Conservation (phyloP, 1,140 invertebrate species). For the Zaprionus kolodkinae region DNA sequence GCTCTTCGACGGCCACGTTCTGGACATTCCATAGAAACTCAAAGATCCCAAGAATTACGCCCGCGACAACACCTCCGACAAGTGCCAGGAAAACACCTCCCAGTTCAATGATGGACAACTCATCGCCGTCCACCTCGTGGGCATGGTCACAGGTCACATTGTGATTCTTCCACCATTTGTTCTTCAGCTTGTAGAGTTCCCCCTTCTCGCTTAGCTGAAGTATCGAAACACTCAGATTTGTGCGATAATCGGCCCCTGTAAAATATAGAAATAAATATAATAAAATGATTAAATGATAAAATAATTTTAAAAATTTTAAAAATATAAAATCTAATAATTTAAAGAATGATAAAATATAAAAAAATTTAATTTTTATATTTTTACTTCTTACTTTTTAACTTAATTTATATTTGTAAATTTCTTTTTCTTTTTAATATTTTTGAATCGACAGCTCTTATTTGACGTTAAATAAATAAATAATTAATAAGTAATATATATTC, state of each 20-base stretch:
- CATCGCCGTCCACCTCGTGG: conserved; percentile 81
- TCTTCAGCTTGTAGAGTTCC: conserved; percentile 90
- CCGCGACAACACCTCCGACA: conserved; percentile 87
- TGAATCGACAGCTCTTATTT: too few species aligned
- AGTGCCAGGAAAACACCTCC: conserved; percentile 91
- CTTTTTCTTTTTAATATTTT: too few species aligned
- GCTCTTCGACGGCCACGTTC: conserved; percentile 90
- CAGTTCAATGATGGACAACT: conserved; percentile 87
- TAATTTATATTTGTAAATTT: too few species aligned
- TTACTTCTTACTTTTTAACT: too few species aligned
- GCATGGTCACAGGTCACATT: conserved; percentile 61
- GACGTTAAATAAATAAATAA: too few species aligned
- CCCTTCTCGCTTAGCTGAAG: conserved; percentile 93
- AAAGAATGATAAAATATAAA: too few species aligned
- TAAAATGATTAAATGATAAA: too few species aligned
- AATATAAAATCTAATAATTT: too few species aligned
- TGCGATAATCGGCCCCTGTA: conserved; percentile 86
- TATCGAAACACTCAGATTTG: conserved; percentile 90
- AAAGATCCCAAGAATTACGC: conserved; percentile 88
- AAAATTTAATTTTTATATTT: too few species aligned
- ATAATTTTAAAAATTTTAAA: too few species aligned
- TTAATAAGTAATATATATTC: too few species aligned
- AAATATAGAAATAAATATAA: too few species aligned
- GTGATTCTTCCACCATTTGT: conserved; percentile 93
- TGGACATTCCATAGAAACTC: conserved; percentile 95